These are phyloP conservation scores for Brachypteracias leptosomus DNA, from an alignment of 2,113 vertebrate genomes.

Conservation along the genomic window DNA sequence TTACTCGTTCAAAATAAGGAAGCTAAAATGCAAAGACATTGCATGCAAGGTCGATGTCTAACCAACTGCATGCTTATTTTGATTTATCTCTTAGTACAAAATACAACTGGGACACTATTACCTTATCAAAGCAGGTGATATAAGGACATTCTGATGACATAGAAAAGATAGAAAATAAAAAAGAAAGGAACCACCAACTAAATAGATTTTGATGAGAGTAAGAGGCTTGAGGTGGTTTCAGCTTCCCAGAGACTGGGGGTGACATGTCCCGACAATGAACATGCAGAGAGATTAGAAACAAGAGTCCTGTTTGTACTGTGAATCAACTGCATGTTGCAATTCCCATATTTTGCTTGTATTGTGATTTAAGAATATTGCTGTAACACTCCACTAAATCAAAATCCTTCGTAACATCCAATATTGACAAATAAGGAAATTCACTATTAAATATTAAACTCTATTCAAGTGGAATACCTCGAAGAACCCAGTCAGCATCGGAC, in stretches of 20 bases:
- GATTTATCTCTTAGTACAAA: neutral
- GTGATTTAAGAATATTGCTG: neutral
- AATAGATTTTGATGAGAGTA: neutral
- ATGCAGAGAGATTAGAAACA: neutral
- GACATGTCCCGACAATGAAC: neutral
- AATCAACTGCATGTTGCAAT: neutral
- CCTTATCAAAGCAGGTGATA: neutral
- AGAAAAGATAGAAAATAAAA: neutral
- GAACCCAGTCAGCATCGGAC: accelerated
- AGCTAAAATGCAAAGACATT: neutral
- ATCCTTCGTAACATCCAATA: neutral
- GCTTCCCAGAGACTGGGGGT: neutral
- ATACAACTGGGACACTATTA: neutral
- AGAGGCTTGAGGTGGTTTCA: neutral
- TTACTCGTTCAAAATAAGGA: neutral
- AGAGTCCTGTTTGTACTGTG: neutral
- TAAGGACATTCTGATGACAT: neutral
- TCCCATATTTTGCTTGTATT: neutral
- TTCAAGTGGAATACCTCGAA: neutral
- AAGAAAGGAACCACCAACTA: neutral
- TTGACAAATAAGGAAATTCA: neutral
- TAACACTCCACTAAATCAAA: neutral
- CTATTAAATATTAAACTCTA: neutral
- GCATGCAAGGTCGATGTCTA: neutral
- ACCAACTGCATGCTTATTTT: neutral